Evolutionary conservation across 2,888 invertebrate species (phyloP), one percentile per base, ranked within the genome.

Genomic region (Eristalinus sepulchralis): DNA sequence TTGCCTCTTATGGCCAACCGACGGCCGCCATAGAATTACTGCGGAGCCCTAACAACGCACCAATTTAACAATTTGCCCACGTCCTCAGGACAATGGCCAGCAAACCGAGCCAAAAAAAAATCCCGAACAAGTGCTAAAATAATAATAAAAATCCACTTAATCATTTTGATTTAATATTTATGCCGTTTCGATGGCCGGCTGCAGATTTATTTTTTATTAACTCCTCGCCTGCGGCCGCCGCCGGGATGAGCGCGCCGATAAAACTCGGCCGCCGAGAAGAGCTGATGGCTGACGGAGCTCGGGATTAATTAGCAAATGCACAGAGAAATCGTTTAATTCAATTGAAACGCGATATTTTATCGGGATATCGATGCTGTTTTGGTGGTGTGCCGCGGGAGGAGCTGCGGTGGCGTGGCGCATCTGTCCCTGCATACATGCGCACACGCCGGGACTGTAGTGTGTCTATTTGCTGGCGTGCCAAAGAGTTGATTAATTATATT

Each of bases 241-340:
- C 13, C 13, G 2, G 39, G n/a, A n/a, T n/a, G n/a, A 39, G 47
- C n/a, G 47, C 9, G 47, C 47, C 47, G 47, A 47, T 47, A 17
- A 47, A 47, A 17, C 47, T 27, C 47, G 17, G 8, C 47, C n/a
- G n/a, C 47, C 47, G 8, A 8, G 47, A 17, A 47, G 47, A 8
- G 47, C 47, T 47, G 47, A 47, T 17, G 47, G 17, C 17, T 47
- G 47, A 47, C 47, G 17, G 47, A 47, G 17, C 17, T 47, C 36
- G 72, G 62, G 53, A 83, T 78, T 78, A 83, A 83, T 83, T 72
- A 83, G 82, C 77, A 83, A 71, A 73, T 34, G 63, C 57, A 63
- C 24, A 36, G 66, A 33, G 27, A 78, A 39, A 47, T 78, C 11
- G 67, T 62, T 80, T 59, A 67, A 72, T 71, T 72, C 39, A 62